Conservation (phyloP, 2,113 vertebrate genomes). For the Antechinus stuartii region DNA sequence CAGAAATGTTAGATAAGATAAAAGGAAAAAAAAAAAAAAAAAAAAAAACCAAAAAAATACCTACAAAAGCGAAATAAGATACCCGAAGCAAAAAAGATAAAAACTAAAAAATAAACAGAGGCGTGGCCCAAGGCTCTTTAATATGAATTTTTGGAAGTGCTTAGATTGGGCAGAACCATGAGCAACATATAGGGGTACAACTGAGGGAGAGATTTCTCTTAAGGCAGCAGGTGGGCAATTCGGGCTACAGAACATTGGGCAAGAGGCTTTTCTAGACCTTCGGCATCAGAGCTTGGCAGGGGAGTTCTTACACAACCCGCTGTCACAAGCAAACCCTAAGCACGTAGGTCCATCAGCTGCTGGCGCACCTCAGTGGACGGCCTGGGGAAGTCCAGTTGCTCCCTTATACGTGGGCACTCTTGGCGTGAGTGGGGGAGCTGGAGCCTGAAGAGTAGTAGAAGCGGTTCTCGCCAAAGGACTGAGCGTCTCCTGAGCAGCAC, state of each 20-base stretch:
- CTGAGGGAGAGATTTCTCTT: conserved; percentile 75
- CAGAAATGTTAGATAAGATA: conserved; percentile 63
- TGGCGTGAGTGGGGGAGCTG: conserved; percentile 92
- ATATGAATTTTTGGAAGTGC: conserved; percentile 28
- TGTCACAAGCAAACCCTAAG: conserved; percentile 61
- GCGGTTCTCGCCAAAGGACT: conserved; percentile 90
- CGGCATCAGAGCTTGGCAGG: conserved; percentile 71
- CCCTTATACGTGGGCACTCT: conserved; percentile 92
- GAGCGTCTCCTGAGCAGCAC: conserved; percentile 88
- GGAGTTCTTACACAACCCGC: not conserved
- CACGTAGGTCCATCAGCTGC: conserved; percentile 66
- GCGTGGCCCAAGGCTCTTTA: conserved; percentile 17
- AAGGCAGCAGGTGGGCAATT: conserved; percentile 65
- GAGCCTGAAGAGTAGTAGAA: conserved; percentile 94
- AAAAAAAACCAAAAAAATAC: not conserved
- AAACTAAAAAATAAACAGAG: not conserved
- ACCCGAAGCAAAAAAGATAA: not conserved
- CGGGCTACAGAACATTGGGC: conserved; percentile 73
- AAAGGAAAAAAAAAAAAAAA: conserved; percentile 37
- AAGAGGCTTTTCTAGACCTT: conserved; percentile 76
- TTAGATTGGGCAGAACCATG: not conserved
- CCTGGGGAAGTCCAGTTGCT: conserved; percentile 10
- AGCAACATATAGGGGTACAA: conserved; percentile 27
- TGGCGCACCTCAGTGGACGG: conserved; percentile 70
- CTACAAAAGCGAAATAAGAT: not conserved